Percentiles rank a stretch among this genome's conserved stretches.
These are phyloP conservation scores for Platycnemis pennipes DNA, from an alignment of 2,888 invertebrate species.

Conservation along the genomic window DNA sequence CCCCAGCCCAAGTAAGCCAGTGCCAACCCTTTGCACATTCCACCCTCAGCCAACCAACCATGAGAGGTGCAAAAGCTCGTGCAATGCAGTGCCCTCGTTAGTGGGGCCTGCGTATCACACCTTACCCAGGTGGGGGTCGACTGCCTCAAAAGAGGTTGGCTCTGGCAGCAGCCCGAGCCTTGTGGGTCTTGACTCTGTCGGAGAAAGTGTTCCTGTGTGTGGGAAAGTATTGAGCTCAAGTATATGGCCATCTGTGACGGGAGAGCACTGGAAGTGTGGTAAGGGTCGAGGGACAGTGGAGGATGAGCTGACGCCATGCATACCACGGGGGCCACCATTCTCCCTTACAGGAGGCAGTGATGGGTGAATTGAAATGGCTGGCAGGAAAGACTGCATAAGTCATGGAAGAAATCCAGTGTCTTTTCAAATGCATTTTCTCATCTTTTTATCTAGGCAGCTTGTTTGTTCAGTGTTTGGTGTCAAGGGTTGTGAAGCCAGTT, in stretches of 20 bases:
- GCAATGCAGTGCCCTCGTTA: background rate
- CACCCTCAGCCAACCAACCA: conserved; percentile 69
- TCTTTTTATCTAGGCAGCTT: conserved; percentile 51
- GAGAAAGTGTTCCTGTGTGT: conserved; percentile 38
- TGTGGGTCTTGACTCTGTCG: conserved; percentile 39
- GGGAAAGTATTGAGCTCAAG: conserved; percentile 55
- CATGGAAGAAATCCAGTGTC: background rate
- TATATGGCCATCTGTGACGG: conserved; percentile 58
- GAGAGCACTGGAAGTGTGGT: conserved; percentile 61
- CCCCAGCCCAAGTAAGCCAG: conserved; percentile 48
- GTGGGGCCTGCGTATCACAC: conserved; percentile 52
- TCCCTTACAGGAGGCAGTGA: conserved; percentile 53
- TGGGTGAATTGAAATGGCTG: background rate
- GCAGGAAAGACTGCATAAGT: conserved; percentile 17
- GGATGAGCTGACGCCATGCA: conserved; percentile 66
- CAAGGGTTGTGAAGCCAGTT: conserved; percentile 50
- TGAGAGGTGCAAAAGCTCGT: conserved; percentile 65
- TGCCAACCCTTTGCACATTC: conserved; percentile 68
- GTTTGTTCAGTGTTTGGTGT: conserved; percentile 36
- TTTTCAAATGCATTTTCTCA: conserved; percentile 31
- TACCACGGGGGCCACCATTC: conserved; percentile 48
- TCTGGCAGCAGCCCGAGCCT: conserved; percentile 56
- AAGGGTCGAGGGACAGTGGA: conserved; percentile 33
- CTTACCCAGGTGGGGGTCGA: conserved; percentile 47
- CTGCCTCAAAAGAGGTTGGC: background rate